Evolutionary conservation across 2,113 vertebrate genomes (phyloP).

Genomic region (Lepidothrix coronata): DNA sequence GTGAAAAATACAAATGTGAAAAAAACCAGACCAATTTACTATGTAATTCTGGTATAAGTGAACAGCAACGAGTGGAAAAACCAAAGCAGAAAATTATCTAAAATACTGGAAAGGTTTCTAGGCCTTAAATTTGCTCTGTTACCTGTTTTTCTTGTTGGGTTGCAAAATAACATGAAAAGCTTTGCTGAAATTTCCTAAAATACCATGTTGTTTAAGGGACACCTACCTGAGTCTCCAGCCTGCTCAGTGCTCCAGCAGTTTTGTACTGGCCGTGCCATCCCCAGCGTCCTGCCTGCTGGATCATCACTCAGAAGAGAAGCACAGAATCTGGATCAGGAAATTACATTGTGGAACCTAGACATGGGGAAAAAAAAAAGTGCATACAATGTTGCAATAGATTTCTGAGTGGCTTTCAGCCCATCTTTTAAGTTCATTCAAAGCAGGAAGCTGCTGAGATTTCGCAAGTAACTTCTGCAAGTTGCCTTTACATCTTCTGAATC

Average conservation of each 20-base stretch:
- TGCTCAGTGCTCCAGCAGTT: not conserved
- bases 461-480: not conserved
- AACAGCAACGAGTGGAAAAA: not conserved
- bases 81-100: not conserved
- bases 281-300: not conserved
- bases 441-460: not conserved
- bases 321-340: not conserved
- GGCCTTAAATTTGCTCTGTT: not conserved
- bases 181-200: not conserved
- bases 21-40: not conserved
- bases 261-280: not conserved
- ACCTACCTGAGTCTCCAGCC: slow-evolving; percentile 25
- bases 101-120: not conserved
- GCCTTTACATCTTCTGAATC: not conserved
- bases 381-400: not conserved
- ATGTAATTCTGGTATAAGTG: not conserved
- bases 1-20: not conserved
- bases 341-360: not conserved
- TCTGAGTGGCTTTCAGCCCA: not conserved
- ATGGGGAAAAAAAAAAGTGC: not conserved
- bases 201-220: not conserved
- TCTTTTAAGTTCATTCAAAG: not conserved
- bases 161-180: not conserved
- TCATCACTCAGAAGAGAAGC: not conserved
- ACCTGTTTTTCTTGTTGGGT: not conserved